These are phyloP conservation scores for Tenthredo livida DNA, from an alignment of 2,888 invertebrate species.

Conservation along the genomic window DNA sequence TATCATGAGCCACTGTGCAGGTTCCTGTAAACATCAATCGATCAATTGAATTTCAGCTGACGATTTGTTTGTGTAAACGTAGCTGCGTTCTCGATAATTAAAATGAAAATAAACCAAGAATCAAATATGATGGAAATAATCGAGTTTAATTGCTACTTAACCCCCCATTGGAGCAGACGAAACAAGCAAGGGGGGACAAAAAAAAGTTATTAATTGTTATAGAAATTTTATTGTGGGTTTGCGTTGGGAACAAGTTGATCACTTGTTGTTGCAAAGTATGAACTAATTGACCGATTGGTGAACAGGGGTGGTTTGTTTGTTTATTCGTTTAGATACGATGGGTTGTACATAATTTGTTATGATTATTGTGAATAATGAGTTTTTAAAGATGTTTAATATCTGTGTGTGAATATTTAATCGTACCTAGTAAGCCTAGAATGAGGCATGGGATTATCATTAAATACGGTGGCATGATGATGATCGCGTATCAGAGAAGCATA, in stretches of 20 bases:
- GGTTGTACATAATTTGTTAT: background rate
- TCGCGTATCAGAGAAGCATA: constrained; percentile 72
- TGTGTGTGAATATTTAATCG: constrained; percentile 54
- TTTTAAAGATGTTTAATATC: background rate
- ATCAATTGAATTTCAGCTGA: background rate
- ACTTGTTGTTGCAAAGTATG: background rate
- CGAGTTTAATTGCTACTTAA: constrained; percentile 13
- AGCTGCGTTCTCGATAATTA: background rate
- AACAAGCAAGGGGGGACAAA: background rate
- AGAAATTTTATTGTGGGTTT: background rate
- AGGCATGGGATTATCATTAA: constrained; percentile 71
- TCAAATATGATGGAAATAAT: background rate
- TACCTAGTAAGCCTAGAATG: constrained; percentile 75
- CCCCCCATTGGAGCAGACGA: background rate
- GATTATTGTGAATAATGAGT: background rate
- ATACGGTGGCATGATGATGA: constrained; percentile 72
- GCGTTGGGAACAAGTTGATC: background rate
- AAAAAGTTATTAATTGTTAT: background rate
- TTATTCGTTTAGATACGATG: background rate
- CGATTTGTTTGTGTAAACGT: background rate
- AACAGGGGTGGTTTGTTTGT: background rate
- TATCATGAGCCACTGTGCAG: constrained; percentile 70
- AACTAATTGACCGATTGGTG: background rate
- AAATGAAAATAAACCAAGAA: background rate
- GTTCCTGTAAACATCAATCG: constrained; percentile 60